Evolutionary conservation across 2,113 vertebrate genomes (phyloP).

Genomic region (Oreocharis arfaki): DNA sequence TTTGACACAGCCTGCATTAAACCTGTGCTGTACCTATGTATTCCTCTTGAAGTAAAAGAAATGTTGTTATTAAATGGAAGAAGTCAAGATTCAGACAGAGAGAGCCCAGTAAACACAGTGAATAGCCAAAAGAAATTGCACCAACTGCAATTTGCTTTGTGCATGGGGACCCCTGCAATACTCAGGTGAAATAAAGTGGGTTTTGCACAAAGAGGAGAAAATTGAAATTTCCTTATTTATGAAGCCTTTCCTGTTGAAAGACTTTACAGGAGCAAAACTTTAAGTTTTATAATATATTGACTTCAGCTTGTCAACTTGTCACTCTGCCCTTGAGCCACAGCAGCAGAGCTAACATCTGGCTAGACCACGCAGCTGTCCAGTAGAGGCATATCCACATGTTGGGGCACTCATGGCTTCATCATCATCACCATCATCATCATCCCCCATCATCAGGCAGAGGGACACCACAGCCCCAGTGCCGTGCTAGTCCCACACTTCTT

Average conservation of each 20-base stretch:
- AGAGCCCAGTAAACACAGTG: not conserved
- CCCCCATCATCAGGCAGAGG: not conserved
- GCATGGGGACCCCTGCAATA: not conserved
- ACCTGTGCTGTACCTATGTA: not conserved
- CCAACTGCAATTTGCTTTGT: not conserved
- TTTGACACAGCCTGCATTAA: not conserved
- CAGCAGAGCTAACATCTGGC: not conserved
- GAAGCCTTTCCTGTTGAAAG: not conserved
- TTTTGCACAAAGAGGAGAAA: not conserved
- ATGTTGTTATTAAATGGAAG: not conserved
- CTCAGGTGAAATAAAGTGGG: not conserved
- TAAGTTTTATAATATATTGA: not conserved
- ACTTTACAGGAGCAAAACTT: not conserved
- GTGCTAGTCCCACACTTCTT: fast-evolving
- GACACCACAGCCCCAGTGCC: not conserved
- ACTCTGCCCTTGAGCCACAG: not conserved
- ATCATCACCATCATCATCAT: not conserved
- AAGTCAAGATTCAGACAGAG: not conserved
- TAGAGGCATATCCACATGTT: fast-evolving
- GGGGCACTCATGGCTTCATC: not conserved
- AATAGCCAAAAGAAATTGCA: not conserved
- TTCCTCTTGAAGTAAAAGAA: not conserved
- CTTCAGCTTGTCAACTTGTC: not conserved
- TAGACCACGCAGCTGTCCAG: fast-evolving
- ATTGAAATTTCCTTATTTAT: not conserved